Evolutionary conservation across 1,140 invertebrate genomes (phyloP), one percentile per base, ranked within the genome.

Genomic region (Tribolium castaneum): DNA sequence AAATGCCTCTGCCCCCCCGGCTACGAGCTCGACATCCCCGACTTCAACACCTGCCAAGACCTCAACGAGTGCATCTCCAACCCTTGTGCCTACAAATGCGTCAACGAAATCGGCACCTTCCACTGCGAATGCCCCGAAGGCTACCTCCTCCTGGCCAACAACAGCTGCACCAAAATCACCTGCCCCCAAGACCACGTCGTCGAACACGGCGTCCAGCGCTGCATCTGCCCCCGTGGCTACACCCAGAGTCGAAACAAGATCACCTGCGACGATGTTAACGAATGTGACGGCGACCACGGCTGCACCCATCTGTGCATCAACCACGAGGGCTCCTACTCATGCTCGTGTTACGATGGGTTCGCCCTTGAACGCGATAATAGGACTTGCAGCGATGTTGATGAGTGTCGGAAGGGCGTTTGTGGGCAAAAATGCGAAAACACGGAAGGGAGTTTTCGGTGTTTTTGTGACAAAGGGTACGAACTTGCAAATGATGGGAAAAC

Each of bases 281-380:
- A 97, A 87, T 97, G 95, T 81, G 25, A 66, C 6, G 16, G 10
- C 10, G 9, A 56, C 3, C 49, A 88, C 85, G 80, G 80, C 4
- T 72, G 70, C 39, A 6, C 76, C 13, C 56, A 66, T 13, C 25
- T 66, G 6, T 83, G 82, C 49, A 34, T 52, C 4, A 79, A 80
- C 59, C 35, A 76, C 30, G 75, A 90, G 6, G 93, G 93, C 54
- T 90, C 87, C 16, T 90, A 83, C 25, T 74, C 75, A 49, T 96
- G 94, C 83, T 88, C 93, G 73, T 96, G 95, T 83, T 94, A 94
- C 10, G 86, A 89, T 62, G 94, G 94, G 5, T 95, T 90, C 85
- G 89, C 89, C 10, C 83, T 92, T 16, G 91, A 87, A 84, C 89
- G 87, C 3, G 91, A 92, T 82, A 81, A 85, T 0, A 87, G 87